Conservation (phyloP, 1,140 invertebrate species). For the Matsumurasca onukii region DNA sequence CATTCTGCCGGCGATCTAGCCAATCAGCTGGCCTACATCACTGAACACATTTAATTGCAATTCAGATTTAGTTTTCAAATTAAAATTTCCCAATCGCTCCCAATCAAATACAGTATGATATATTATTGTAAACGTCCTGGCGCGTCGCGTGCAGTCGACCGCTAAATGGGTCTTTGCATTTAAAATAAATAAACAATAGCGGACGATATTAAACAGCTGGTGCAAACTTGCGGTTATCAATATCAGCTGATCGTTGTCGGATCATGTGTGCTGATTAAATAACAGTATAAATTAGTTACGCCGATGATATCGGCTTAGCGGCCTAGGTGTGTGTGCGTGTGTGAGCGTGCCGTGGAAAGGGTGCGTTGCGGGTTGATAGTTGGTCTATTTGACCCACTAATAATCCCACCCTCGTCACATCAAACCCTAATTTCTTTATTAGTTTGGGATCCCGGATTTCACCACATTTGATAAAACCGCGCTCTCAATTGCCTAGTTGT, state of each 20-base stretch:
- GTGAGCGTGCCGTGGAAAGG: not conserved
- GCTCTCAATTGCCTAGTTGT: no score
- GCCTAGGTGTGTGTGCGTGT: not conserved
- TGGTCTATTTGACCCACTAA: not conserved
- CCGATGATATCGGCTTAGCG: not conserved
- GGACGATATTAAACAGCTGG: not conserved
- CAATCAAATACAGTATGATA: not conserved
- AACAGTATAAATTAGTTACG: conserved; percentile 13
- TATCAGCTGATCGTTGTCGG: not conserved
- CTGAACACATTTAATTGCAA: not conserved
- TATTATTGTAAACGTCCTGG: conserved; percentile 18
- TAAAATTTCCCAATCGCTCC: conserved; percentile 10
- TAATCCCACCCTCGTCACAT: not conserved
- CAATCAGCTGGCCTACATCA: conserved; percentile 7
- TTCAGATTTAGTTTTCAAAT: conserved; percentile 16
- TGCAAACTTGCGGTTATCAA: conserved; percentile 14
- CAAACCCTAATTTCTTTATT: conserved; percentile 17
- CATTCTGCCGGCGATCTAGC: conserved; percentile 7
- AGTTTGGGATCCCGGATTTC: conserved; percentile 9
- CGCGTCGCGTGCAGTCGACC: not conserved
- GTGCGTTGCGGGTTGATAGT: conserved; percentile 1
- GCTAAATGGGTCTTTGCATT: conserved; percentile 9
- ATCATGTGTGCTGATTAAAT: conserved; percentile 10
- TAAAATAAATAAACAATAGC: conserved; percentile 27
- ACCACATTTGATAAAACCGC: not conserved